phyloP scores from a whole-genome alignment of 2,888 invertebrate genomes.

The Polylopha cassiicola region DNA sequence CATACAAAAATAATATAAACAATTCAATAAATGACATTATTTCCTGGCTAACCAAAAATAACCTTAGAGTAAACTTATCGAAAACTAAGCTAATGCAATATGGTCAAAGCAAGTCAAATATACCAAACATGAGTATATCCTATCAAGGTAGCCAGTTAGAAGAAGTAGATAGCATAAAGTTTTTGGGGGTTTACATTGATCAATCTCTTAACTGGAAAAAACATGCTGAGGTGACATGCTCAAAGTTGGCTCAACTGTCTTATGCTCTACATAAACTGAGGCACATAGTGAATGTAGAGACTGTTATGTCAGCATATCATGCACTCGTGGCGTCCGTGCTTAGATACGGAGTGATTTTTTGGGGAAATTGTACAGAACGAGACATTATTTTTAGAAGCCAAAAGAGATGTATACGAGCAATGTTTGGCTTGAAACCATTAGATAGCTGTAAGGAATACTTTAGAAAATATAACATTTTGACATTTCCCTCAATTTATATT shows the following conservation, averaged over 20 bases:
- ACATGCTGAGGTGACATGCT: neutral
- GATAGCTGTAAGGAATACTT: too few species aligned
- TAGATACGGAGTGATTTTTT: slow-evolving; percentile 1
- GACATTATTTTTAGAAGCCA: too few species aligned
- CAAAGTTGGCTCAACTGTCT: neutral
- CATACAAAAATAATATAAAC: neutral
- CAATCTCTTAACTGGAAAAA: neutral
- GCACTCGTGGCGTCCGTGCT: neutral
- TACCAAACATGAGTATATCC: neutral
- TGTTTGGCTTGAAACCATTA: too few species aligned
- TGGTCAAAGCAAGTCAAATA: neutral
- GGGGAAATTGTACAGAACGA: too few species aligned
- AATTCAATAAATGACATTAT: neutral
- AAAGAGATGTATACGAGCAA: too few species aligned
- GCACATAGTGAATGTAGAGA: neutral
- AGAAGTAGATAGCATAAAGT: neutral
- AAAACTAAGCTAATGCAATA: too few species aligned
- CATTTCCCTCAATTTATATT: too few species aligned
- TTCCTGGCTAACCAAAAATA: neutral
- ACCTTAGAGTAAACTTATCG: neutral
- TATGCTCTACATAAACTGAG: neutral
- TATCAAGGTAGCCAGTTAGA: neutral
- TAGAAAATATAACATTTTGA: too few species aligned
- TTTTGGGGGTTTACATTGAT: neutral
- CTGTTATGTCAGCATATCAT: neutral